phyloP scores from a whole-genome alignment of 2,888 invertebrate species.

The Ectemnius cavifrons region DNA sequence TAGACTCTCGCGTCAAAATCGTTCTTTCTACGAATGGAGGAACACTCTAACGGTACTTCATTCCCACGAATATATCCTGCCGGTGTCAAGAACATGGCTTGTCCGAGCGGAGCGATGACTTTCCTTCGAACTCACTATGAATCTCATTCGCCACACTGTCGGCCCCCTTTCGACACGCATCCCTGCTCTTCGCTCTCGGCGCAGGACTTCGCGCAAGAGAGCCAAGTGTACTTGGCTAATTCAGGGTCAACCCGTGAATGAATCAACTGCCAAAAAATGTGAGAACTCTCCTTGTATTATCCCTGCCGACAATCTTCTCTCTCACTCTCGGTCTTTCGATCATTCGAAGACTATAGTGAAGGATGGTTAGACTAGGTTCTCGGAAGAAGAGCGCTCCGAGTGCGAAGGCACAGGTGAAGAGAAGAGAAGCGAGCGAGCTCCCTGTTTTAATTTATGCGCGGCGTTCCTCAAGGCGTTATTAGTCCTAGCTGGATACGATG shows the following conservation, averaged over 20 bases:
- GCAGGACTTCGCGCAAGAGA: slow-evolving; percentile 18
- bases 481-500: slow-evolving; percentile 69
- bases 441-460: slow-evolving; percentile 75
- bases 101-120: slow-evolving; percentile 15
- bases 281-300: too few species aligned
- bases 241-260: too few species aligned
- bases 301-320: not conserved
- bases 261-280: too few species aligned
- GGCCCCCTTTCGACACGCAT: slow-evolving; percentile 39
- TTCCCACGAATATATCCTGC: slow-evolving; percentile 7
- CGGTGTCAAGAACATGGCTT: not conserved
- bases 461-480: slow-evolving; percentile 73
- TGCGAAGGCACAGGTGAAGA: slow-evolving; percentile 3
- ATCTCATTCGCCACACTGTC: slow-evolving; percentile 50
- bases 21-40: not conserved
- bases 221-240: too few species aligned
- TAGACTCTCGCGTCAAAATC: not conserved
- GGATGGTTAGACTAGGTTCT: slow-evolving; percentile 49
- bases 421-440: not conserved
- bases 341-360: not conserved
- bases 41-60: not conserved
- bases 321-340: not conserved
- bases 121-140: slow-evolving; percentile 35
- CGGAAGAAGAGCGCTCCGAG: slow-evolving; percentile 46
- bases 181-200: slow-evolving; percentile 1